Evolutionary conservation across 2,797 vertebrate species (phyloP), one percentile per base, ranked within the genome.

Genomic region (Cyprinodon diabolis): DNA sequence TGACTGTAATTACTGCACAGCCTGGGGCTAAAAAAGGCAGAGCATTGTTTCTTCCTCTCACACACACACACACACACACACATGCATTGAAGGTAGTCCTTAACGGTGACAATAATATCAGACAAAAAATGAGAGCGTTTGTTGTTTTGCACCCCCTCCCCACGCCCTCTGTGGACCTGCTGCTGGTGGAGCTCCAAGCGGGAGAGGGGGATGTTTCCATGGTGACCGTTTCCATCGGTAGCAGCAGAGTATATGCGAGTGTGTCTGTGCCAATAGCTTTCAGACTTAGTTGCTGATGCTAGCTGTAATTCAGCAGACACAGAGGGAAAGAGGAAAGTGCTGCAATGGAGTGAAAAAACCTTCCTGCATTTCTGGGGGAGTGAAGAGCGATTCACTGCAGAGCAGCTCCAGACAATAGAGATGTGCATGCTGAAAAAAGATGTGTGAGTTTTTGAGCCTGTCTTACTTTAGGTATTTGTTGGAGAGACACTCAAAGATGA

Each of bases 151-250:
- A 85, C 80, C 86, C 90, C 87, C 49, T 84, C 90, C 87, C 87
- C 87, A 87, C 88, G 83, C 90, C 91, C 94, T 93, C 93, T 85
- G 84, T 90, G 89, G 91, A 94, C 94, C 93, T 90, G 91, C 90
- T 94, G 94, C 95, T 94, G 93, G 87, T 79, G 89, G 91, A 94
- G 93, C 43, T 75, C 88, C 89, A 94, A 95, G 94, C 93, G 93
- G 93, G 90, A 95, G 94, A 95, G 95, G 94, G 95, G 94, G 94
- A 91, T 86, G 97, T 98, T 98, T 96, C 97, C 96, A 98, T 98
- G 96, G 97, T 95, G 95, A 98, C 94, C 54, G 85, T 95, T 94
- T 94, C 94, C 95, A 95, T 94, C 95, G 93, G 91, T 94, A 94
- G 95, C 70, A 76, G 89, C 87, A 93, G 78, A 79, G 75, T 81